phyloP scores from a whole-genome alignment of 1,140 invertebrate genomes.

The Zaprionus inermis region DNA sequence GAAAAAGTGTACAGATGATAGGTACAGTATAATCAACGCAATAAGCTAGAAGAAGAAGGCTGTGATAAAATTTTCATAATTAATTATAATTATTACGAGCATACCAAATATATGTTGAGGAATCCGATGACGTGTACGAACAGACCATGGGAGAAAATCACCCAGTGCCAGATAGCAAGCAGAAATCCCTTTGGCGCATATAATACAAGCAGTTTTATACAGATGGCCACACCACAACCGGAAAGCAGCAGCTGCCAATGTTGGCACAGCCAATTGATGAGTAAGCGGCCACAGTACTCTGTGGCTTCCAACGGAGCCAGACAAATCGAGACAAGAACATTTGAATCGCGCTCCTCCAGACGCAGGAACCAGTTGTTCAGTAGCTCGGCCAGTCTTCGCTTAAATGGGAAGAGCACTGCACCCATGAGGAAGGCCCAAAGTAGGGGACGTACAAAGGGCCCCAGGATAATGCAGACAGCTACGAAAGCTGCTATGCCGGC shows the following conservation, averaged over 20 bases:
- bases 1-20: constrained; percentile 85
- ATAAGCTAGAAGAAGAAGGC: constrained; percentile 82
- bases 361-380: constrained; percentile 89
- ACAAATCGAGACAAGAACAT: constrained; percentile 87
- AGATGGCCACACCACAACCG: constrained; percentile 61
- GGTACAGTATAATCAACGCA: constrained; percentile 84
- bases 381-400: constrained; percentile 87
- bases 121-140: constrained; percentile 84
- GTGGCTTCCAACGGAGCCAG: constrained; percentile 89
- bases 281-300: constrained; percentile 87
- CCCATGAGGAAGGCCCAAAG: constrained; percentile 97
- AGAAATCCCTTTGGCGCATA: constrained; percentile 86
- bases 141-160: constrained; percentile 79
- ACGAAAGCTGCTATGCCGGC: constrained; percentile 92
- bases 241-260: constrained; percentile 86
- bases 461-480: constrained; percentile 89
- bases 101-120: constrained; percentile 85
- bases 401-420: constrained; percentile 94
- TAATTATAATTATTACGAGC: constrained; percentile 4
- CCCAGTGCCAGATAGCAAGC: constrained; percentile 84
- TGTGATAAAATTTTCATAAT: neutral
- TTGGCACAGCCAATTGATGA: constrained; percentile 87
- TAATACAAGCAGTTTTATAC: constrained; percentile 82
- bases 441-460: constrained; percentile 95
- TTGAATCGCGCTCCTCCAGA: constrained; percentile 86